These are phyloP conservation scores for Melanotaenia pygmaea DNA, from an alignment of 2,797 vertebrate species.

Conservation along the genomic window DNA sequence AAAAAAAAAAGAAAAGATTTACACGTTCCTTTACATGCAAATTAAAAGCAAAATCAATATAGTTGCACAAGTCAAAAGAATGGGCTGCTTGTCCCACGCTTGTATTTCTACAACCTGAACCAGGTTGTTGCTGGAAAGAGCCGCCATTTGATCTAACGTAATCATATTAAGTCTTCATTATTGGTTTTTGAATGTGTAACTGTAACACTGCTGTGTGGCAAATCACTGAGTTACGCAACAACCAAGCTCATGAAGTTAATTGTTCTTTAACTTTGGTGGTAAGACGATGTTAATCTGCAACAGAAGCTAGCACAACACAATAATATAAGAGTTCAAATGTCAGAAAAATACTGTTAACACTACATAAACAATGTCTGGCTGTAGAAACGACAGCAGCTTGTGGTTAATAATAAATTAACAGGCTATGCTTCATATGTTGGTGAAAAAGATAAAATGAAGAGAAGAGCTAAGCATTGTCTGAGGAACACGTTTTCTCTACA, in stretches of 20 bases:
- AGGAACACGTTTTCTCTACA: slow-evolving; percentile 11
- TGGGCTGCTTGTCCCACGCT: not conserved
- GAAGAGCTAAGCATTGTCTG: not conserved
- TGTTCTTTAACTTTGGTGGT: not conserved
- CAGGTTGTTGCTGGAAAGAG: not conserved
- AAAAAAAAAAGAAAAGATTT: too few species aligned
- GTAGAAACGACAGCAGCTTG: too few species aligned
- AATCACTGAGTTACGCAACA: not conserved
- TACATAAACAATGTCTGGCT: not conserved
- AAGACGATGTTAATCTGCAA: not conserved
- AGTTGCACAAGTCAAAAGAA: too few species aligned
- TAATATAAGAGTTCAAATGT: not conserved
- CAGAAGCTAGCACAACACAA: not conserved
- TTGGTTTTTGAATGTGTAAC: not conserved
- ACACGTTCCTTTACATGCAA: not conserved
- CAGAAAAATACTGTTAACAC: not conserved
- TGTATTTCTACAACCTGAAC: not conserved
- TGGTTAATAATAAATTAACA: not conserved
- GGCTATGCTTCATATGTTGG: not conserved
- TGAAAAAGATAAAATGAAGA: not conserved
- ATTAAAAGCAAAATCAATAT: not conserved
- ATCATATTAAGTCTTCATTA: not conserved
- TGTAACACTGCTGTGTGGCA: not conserved
- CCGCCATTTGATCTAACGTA: too few species aligned
- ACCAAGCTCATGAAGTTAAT: not conserved